Conservation (phyloP, 2,797 vertebrate genomes). For the Paguma larvata region DNA sequence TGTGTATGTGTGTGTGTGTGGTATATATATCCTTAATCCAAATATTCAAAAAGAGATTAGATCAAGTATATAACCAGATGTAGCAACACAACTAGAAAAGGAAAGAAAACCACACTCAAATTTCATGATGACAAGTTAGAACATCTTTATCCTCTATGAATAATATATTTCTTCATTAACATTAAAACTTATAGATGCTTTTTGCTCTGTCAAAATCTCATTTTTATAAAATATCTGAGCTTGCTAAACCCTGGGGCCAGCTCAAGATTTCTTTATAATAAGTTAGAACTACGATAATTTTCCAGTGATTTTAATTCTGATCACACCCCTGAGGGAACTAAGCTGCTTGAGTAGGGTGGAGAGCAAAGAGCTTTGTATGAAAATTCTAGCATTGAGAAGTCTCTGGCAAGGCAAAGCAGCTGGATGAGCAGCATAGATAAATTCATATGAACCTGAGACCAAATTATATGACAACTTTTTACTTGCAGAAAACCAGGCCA, state of each 20-base stretch:
- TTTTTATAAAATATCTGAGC: constrained; percentile 64
- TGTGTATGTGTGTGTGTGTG: too few species aligned
- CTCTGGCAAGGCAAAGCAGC: constrained; percentile 71
- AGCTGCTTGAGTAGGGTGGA: constrained; percentile 71
- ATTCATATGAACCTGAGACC: constrained; percentile 60
- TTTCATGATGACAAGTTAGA: constrained; percentile 30
- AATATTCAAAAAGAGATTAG: constrained; percentile 24
- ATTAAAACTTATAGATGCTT: constrained; percentile 50
- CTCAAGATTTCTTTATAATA: constrained; percentile 75
- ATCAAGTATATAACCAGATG: neutral
- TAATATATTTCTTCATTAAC: constrained; percentile 61
- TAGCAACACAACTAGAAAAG: neutral
- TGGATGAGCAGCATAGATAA: constrained; percentile 67
- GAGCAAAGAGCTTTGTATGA: constrained; percentile 63
- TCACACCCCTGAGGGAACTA: constrained; percentile 69
- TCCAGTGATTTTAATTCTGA: constrained; percentile 76
- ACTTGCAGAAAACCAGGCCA: constrained; percentile 73
- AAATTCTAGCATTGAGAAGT: constrained; percentile 70
- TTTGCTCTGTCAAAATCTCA: constrained; percentile 65
- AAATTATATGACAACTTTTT: constrained; percentile 65
- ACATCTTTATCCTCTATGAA: constrained; percentile 41
- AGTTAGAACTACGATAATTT: constrained; percentile 77
- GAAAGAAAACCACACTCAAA: constrained; percentile 43
- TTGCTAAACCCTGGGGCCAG: constrained; percentile 44
- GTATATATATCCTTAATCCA: neutral